phyloP scores from a whole-genome alignment of 2,797 vertebrate species.

The Streptopelia turtur region DNA sequence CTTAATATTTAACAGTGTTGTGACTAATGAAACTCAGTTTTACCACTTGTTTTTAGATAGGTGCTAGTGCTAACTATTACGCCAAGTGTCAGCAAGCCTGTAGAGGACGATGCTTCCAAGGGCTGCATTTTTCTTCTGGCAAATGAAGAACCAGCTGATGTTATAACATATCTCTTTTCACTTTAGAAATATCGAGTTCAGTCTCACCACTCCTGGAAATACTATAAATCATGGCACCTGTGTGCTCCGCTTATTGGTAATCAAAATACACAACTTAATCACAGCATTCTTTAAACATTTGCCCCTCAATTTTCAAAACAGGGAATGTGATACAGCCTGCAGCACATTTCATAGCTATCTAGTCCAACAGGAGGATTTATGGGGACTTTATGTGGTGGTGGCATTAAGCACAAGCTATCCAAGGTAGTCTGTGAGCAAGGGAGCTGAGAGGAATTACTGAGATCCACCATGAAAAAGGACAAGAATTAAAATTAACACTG shows the following conservation, averaged over 20 bases:
- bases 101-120: not conserved
- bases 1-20: not conserved
- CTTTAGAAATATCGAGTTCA: not conserved
- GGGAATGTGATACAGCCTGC: not conserved
- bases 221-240: not conserved
- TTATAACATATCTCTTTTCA: not conserved
- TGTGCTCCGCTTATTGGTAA: not conserved
- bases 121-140: not conserved
- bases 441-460: constrained; percentile 8
- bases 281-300: constrained; percentile 5
- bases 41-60: not conserved
- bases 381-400: not conserved
- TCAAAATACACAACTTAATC: constrained; percentile 16
- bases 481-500: not conserved
- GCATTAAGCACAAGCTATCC: not conserved
- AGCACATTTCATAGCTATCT: not conserved
- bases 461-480: not conserved
- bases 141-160: not conserved
- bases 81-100: not conserved
- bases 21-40: not conserved
- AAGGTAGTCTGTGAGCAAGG: not conserved
- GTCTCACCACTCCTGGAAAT: not conserved
- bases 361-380: constrained; percentile 6
- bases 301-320: constrained; percentile 16
- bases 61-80: not conserved